Evolutionary conservation across 1,140 invertebrate genomes (phyloP).

Genomic region (Spodoptera frugiperda): DNA sequence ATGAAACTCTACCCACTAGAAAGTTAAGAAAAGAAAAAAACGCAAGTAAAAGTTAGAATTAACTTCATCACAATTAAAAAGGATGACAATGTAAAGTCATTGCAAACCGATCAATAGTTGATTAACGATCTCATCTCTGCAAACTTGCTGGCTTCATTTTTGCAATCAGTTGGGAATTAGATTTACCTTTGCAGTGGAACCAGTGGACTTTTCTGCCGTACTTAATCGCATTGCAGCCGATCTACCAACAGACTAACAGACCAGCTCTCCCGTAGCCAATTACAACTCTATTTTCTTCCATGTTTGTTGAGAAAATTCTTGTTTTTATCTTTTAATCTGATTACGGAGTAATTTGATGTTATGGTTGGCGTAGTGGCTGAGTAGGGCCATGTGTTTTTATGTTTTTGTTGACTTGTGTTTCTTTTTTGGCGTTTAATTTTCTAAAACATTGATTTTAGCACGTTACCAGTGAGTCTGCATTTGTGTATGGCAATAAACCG

Average conservation of each 20-base stretch:
- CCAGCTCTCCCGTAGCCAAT: neutral
- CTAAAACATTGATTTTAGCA: no score
- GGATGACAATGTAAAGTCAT: slow-evolving; percentile 1
- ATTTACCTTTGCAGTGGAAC: slow-evolving; percentile 36
- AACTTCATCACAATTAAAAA: neutral
- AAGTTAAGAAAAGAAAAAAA: no score
- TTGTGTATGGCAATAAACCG: no score
- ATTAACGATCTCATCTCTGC: slow-evolving; percentile 9
- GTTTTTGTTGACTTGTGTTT: neutral
- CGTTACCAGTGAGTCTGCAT: no score
- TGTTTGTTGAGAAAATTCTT: slow-evolving; percentile 12
- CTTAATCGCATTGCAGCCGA: slow-evolving; percentile 9
- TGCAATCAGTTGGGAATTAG: slow-evolving; percentile 26
- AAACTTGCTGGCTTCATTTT: slow-evolving; percentile 24
- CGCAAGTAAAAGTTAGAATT: neutral
- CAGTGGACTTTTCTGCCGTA: neutral
- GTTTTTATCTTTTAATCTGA: neutral
- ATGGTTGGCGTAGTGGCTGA: no score
- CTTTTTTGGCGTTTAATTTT: neutral
- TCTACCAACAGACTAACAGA: neutral
- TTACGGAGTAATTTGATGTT: neutral
- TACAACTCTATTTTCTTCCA: slow-evolving; percentile 3
- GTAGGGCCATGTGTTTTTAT: neutral
- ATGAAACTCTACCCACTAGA: no score
- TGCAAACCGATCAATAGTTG: slow-evolving; percentile 26